Percentiles rank a stretch among this genome's conserved stretches.
Conservation (phyloP, 2,888 invertebrate species). For the Catocala sponsa region DNA sequence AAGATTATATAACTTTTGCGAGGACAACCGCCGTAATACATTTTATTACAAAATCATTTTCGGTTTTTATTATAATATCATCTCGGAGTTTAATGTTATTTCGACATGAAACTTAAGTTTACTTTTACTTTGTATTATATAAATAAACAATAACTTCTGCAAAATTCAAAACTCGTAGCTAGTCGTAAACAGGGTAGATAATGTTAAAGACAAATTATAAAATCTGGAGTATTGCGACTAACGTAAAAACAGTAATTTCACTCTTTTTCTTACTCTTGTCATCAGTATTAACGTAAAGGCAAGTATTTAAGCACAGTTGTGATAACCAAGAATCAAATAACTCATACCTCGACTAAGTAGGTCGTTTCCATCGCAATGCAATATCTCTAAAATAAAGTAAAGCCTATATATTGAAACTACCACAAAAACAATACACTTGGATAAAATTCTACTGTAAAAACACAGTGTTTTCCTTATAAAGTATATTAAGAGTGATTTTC, state of each 20-base stretch:
- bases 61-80: constrained; percentile 13
- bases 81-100: constrained; percentile 10
- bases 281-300: too few relatives aligned
- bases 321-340: too few relatives aligned
- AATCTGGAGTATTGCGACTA: background rate
- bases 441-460: background rate
- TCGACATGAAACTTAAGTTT: constrained; percentile 8
- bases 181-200: constrained; percentile 8
- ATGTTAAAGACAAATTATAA: background rate
- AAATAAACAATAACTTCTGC: constrained; percentile 5
- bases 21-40: constrained; percentile 5
- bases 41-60: constrained; percentile 13
- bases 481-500: constrained; percentile 25
- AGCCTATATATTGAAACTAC: too few relatives aligned
- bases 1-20: constrained; percentile 4
- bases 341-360: too few relatives aligned
- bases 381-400: too few relatives aligned
- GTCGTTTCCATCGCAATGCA: too few relatives aligned
- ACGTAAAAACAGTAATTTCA: too few relatives aligned
- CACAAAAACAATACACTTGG: background rate
- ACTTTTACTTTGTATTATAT: background rate
- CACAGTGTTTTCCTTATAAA: background rate
- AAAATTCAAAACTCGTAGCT: constrained; percentile 3
- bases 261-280: too few relatives aligned
- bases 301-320: too few relatives aligned